Percentiles rank a stretch among this genome's conserved stretches.
phyloP scores from a whole-genome alignment of 2,797 vertebrate species.

The Manis crassicaudata region DNA sequence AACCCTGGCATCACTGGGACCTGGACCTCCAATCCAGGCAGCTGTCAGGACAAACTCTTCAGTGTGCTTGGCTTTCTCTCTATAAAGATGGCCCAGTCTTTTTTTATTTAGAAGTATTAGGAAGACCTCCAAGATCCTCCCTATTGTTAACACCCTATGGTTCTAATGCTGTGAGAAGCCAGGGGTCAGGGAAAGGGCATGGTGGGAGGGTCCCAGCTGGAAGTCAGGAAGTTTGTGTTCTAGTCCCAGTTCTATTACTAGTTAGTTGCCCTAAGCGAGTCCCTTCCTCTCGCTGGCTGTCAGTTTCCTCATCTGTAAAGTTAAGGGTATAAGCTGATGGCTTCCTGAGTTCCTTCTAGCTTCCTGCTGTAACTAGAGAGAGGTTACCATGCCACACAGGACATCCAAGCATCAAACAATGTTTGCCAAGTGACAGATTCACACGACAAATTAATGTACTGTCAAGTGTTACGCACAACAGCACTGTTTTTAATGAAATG shows the following conservation, averaged over 20 bases:
- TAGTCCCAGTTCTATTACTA: background rate
- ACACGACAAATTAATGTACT: background rate
- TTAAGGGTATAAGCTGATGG: background rate
- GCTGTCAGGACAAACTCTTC: background rate
- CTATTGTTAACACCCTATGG: background rate
- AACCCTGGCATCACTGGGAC: background rate
- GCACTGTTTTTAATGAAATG: background rate
- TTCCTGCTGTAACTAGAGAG: background rate
- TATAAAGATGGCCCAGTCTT: background rate
- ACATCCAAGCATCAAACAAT: background rate
- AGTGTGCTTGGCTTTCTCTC: background rate
- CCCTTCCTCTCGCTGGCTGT: background rate
- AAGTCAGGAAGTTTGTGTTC: background rate
- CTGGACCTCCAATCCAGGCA: background rate
- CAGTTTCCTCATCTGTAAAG: conserved; percentile 21
- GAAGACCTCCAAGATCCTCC: background rate
- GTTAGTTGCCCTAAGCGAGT: background rate
- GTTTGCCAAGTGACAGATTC: background rate
- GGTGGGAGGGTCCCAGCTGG: background rate
- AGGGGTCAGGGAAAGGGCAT: no score
- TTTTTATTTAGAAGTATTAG: background rate
- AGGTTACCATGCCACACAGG: background rate
- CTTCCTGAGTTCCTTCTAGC: background rate
- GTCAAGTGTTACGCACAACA: background rate
- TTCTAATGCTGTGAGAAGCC: background rate